Conservation (phyloP, 2,113 vertebrate genomes). For the Ia io region DNA sequence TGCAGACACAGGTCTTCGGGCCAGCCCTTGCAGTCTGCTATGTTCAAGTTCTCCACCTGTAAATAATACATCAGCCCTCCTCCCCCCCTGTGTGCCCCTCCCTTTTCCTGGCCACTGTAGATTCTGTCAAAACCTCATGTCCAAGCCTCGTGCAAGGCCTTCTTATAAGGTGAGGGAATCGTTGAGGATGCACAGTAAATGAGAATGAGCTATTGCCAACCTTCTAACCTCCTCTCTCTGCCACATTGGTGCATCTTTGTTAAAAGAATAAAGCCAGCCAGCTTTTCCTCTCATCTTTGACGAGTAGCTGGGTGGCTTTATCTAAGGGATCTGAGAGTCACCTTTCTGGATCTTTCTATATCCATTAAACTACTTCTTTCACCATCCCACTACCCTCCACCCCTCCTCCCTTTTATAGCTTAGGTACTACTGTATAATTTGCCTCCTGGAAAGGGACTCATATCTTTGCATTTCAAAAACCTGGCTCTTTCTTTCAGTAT, state of each 20-base stretch:
- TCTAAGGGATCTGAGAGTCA: constrained; percentile 30
- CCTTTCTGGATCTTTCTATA: constrained; percentile 43
- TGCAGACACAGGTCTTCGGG: not conserved
- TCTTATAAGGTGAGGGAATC: not conserved
- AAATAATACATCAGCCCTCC: constrained; percentile 50
- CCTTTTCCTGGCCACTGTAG: not conserved
- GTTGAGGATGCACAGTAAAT: not conserved
- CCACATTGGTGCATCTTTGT: not conserved
- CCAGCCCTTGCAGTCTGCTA: not conserved
- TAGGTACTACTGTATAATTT: constrained; percentile 34
- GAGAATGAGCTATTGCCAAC: not conserved
- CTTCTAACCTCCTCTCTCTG: not conserved
- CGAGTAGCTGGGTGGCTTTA: constrained; percentile 31
- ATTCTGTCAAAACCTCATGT: not conserved
- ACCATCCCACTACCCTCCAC: not conserved
- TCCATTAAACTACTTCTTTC: constrained; percentile 47
- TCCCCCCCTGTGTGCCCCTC: not conserved
- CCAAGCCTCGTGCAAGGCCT: not conserved
- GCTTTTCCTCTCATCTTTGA: constrained; percentile 38
- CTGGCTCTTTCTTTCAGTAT: constrained; percentile 45
- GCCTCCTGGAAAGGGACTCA: constrained; percentile 43
- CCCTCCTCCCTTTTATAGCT: not conserved
- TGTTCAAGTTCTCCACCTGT: constrained; percentile 16
- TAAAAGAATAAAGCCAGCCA: constrained; percentile 33
- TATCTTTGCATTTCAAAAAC: constrained; percentile 72